Base-by-base conservation (phyloP, 1,140 invertebrate species). In the Atta cephalotes region DNA sequence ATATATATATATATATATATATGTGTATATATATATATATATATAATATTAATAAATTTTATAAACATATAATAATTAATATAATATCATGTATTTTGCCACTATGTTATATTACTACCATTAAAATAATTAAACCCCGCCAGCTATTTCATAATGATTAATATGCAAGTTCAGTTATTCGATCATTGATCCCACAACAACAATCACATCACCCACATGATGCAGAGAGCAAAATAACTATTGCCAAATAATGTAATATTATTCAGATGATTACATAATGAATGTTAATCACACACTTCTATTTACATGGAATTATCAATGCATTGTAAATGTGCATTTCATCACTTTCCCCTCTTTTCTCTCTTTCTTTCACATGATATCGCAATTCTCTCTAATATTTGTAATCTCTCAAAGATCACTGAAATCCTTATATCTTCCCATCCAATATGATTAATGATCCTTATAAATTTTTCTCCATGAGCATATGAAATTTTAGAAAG, bases 91-190 rank as follows among this genome's bases (percentile, higher is more conserved):
- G 18, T 60, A 72, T 45, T 63, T 68, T 77, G 62, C 14, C 14
- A n/a, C 14, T 9, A n/a, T 76, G 25, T 66, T 84, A 25, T 63
- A 25, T 63, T 76, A 62, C n/a, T 63, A 9, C 21, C 25, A 84
- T 84, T 84, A 84, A 84, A 84, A 76, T 84, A 84, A 84, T 84
- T 74, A 51, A 84, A 18, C 71, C 56, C 58, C 66, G 21, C 39
- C n/a, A 76, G 68, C 39, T 82, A 82, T 82, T 45, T 60, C 58
- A 28, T 51, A 63, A 84, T 74, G 39, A 84, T 84, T 74, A 63
- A 84, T 60, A 84, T 63, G 18, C 70, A 58, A 60, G 25, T 62
- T 60, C 39, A 49, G 53, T 72, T 72, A 72, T 49, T 82, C 68
- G 68, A 82, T 74, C 35, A 21, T 76, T 74, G 70, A 84, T 18